A percentile compares a stretch with the other conserved stretches of the same genome.
These are phyloP conservation scores for Nasonovia ribisnigri DNA, from an alignment of 2,888 invertebrate species.

Conservation along the genomic window DNA sequence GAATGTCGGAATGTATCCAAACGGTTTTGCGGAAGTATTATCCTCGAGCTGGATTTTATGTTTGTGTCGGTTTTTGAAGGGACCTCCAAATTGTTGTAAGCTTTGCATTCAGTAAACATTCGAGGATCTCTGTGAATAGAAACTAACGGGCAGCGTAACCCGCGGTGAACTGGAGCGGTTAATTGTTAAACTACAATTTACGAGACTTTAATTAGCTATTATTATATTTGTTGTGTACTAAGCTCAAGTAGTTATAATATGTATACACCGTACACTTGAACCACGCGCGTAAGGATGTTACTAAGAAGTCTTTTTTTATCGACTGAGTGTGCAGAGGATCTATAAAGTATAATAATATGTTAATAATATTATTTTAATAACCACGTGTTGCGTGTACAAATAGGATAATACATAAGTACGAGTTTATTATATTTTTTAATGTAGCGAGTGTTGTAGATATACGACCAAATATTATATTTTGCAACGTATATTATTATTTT, in stretches of 20 bases:
- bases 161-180: background rate
- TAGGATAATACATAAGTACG: background rate
- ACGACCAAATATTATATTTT: background rate
- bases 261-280: background rate
- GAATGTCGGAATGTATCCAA: background rate
- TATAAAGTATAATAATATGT: background rate
- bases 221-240: background rate
- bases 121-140: background rate
- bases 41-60: background rate
- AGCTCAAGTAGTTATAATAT: background rate
- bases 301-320: background rate
- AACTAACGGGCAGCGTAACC: background rate
- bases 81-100: slow-evolving; percentile 2
- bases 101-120: background rate
- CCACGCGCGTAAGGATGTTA: background rate
- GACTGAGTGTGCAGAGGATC: background rate
- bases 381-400: background rate
- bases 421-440: background rate
- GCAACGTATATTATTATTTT: background rate
- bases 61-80: background rate
- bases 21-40: background rate
- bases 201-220: background rate
- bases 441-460: background rate
- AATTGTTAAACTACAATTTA: slow-evolving; percentile 12
- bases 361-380: background rate